A percentile compares a stretch with the other conserved stretches of the same genome.
Evolutionary conservation across 2,797 vertebrate genomes (phyloP).

Genomic region (Sternarchorhynchus goeldii): DNA sequence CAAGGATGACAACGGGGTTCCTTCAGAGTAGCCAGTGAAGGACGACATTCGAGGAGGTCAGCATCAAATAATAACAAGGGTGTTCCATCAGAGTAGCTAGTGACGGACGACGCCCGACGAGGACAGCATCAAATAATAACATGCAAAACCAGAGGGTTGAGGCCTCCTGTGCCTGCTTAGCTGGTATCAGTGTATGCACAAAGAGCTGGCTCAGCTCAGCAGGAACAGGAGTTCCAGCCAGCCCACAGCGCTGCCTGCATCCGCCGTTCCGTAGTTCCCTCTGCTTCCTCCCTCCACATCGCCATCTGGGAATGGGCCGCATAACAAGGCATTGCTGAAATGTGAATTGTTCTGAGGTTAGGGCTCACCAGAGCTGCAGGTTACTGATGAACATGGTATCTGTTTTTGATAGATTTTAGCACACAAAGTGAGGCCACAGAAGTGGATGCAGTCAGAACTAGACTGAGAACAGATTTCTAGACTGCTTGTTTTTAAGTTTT

Average conservation of each 20-base stretch:
- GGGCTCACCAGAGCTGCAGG: conserved; percentile 52
- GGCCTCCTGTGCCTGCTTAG: conserved; percentile 85
- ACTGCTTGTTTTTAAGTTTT: not conserved
- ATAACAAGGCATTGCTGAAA: conserved; percentile 53
- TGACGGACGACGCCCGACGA: not conserved
- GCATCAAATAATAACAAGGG: not conserved
- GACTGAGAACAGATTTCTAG: not conserved
- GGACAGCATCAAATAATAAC: not conserved
- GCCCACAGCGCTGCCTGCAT: not conserved
- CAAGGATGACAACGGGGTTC: too few relatives aligned
- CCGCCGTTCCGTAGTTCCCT: too few relatives aligned
- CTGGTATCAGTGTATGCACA: conserved; percentile 83
- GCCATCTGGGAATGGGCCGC: conserved; percentile 32
- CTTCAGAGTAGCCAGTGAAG: not conserved
- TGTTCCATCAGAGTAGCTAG: not conserved
- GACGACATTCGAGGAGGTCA: not conserved
- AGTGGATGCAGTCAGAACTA: not conserved
- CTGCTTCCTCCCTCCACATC: not conserved
- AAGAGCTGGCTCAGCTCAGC: conserved; percentile 99
- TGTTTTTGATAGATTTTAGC: conserved; percentile 9
- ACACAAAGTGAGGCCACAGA: not conserved
- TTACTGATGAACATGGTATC: conserved; percentile 56
- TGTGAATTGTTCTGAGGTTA: conserved; percentile 65
- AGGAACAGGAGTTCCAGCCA: conserved; percentile 93
- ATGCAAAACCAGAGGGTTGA: conserved; percentile 60